phyloP scores from a whole-genome alignment of 2,113 vertebrate species.

The Poicephalus meyeri region DNA sequence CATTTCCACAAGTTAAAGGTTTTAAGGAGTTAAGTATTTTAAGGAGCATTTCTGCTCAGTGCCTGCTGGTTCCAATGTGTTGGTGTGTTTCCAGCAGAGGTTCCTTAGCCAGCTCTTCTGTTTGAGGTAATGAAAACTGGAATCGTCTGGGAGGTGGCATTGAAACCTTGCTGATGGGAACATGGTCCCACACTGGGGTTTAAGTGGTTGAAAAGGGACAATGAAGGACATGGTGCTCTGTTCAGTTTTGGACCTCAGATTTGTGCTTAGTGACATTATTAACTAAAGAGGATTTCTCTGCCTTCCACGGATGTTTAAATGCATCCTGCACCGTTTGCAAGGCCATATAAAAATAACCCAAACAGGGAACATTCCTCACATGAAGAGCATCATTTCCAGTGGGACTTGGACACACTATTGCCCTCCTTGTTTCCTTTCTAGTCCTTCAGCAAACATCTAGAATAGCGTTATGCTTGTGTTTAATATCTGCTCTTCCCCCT shows the following conservation, averaged over 20 bases:
- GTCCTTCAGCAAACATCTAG: not conserved
- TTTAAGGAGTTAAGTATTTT: not conserved
- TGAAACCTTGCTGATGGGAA: not conserved
- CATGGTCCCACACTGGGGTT: not conserved
- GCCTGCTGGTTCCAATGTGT: not conserved
- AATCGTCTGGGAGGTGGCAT: not conserved
- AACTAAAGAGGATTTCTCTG: not conserved
- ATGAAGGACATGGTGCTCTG: not conserved
- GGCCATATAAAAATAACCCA: not conserved
- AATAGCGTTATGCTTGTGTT: not conserved
- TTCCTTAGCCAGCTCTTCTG: not conserved
- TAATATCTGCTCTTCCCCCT: not conserved
- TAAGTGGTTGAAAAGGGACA: not conserved
- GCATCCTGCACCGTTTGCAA: not conserved
- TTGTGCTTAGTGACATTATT: not conserved
- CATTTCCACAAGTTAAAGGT: not conserved
- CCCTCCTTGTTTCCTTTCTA: not conserved
- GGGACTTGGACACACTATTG: not conserved
- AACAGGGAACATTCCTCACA: not conserved
- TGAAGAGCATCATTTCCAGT: not conserved
- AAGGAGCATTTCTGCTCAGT: not conserved
- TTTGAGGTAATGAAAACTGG: not conserved
- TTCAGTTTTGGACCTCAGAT: not conserved
- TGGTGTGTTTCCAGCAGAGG: not conserved
- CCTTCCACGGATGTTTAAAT: not conserved